These are phyloP conservation scores for Euphonia xanthogaster DNA, from an alignment of 2,797 vertebrate genomes.

Conservation along the genomic window DNA sequence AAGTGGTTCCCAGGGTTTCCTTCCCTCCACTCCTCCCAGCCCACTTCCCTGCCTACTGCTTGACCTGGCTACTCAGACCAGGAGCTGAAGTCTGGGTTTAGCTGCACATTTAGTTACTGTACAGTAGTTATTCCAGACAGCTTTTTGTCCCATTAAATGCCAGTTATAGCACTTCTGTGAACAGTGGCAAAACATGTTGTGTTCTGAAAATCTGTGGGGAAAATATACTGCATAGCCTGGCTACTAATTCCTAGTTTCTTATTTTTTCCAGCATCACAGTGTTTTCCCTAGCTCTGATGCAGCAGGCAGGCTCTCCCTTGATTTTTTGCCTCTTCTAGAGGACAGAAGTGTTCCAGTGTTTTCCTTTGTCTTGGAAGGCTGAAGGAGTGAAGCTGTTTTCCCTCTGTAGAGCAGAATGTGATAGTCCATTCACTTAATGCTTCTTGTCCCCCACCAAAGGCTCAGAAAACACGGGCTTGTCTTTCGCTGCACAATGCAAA, in stretches of 20 bases:
- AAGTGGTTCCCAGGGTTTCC: neutral
- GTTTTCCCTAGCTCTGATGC: neutral
- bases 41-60: neutral
- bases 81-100: neutral
- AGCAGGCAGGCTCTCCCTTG: neutral
- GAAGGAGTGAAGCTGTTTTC: neutral
- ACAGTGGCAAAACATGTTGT: neutral
- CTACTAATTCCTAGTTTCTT: neutral
- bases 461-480: neutral
- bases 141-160: neutral
- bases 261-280: fast-evolving
- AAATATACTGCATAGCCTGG: neutral
- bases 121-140: neutral
- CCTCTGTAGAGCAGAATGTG: neutral
- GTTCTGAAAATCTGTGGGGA: neutral
- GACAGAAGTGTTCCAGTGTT: neutral
- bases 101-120: neutral
- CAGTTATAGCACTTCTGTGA: neutral
- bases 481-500: neutral
- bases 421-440: neutral
- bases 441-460: neutral
- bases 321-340: neutral
- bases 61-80: neutral
- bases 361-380: neutral
- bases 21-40: neutral